Evolutionary conservation across 2,888 invertebrate genomes (phyloP).

Genomic region (Odontomyia ornata): DNA sequence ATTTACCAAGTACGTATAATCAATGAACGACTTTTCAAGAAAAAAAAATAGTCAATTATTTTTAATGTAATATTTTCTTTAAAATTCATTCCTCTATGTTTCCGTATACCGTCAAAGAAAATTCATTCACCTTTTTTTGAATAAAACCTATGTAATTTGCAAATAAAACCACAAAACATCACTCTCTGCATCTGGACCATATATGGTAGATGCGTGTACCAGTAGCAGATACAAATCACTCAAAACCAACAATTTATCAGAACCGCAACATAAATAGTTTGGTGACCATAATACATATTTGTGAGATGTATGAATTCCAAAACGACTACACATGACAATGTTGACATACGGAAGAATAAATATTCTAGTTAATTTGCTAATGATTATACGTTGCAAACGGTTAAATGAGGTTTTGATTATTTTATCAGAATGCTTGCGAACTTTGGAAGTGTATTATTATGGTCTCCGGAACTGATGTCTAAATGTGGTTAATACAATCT

Average conservation of each 20-base stretch:
- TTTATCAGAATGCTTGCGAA: background rate
- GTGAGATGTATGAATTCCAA: background rate
- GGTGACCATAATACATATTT: background rate
- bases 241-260: background rate
- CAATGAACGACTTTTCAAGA: too few relatives aligned
- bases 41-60: too few relatives aligned
- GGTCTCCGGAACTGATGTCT: conserved; percentile 10
- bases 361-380: background rate
- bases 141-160: background rate
- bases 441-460: background rate
- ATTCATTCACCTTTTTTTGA: background rate
- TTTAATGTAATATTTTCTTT: background rate
- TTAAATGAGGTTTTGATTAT: background rate
- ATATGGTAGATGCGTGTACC: background rate
- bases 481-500: background rate
- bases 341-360: background rate
- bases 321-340: background rate
- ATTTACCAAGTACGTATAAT: too few relatives aligned
- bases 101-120: background rate
- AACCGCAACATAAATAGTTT: background rate
- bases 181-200: background rate
- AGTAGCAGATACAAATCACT: background rate
- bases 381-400: background rate
- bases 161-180: background rate
- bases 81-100: background rate